These are phyloP conservation scores for Heterodera carotae DNA, from an alignment of 1,140 invertebrate genomes.

Conservation along the genomic window DNA sequence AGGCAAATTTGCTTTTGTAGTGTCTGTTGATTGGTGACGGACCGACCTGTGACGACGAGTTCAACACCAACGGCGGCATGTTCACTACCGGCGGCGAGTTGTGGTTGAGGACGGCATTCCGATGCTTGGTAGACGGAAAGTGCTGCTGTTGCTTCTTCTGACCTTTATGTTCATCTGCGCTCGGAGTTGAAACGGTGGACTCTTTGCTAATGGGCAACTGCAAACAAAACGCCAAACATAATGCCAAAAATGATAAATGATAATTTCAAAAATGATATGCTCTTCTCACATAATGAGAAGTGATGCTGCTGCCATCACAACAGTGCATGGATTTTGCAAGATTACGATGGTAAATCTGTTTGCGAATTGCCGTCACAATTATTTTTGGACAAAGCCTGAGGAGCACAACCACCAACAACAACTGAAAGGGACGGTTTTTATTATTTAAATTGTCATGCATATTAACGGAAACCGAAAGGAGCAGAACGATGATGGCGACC, in stretches of 20 bases:
- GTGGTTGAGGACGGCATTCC: not conserved
- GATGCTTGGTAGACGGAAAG: not conserved
- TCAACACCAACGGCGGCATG: not conserved
- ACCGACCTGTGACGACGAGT: not conserved
- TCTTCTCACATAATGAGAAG: not conserved
- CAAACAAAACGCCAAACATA: not conserved
- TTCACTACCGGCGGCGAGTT: not conserved
- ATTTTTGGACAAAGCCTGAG: not conserved
- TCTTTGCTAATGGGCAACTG: not conserved
- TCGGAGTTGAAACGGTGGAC: not conserved
- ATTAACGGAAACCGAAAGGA: not conserved
- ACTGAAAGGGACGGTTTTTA: not conserved
- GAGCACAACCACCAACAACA: not conserved
- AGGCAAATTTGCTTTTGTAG: too few species aligned
- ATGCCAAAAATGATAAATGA: not conserved
- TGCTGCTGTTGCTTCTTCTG: not conserved
- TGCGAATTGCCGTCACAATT: not conserved
- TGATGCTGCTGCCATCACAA: not conserved
- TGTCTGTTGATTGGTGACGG: not conserved
- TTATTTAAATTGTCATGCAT: not conserved
- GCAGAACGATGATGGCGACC: not conserved
- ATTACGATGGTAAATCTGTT: not conserved
- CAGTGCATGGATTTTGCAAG: not conserved
- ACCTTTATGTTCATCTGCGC: not conserved
- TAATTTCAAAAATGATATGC: not conserved